phyloP scores from a whole-genome alignment of 2,113 vertebrate species.

The Triplophysa dalaica region DNA sequence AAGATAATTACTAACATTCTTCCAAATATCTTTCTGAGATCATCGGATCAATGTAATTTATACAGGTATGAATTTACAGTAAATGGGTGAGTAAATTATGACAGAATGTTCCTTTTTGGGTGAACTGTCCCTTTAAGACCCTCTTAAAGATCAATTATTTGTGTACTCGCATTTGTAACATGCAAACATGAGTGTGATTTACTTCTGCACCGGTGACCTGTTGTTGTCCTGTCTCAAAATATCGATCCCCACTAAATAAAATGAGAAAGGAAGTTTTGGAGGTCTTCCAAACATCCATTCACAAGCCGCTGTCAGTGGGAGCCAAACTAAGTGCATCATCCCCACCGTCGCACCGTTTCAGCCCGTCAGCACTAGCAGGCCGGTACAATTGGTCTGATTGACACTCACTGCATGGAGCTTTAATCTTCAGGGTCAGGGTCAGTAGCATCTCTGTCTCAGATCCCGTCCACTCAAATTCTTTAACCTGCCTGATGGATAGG shows the following conservation, averaged over 20 bases:
- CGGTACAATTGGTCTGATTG: slow-evolving; percentile 46
- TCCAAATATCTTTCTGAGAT: no score
- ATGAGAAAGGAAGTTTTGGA: slow-evolving; percentile 51
- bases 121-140: no score
- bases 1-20: no score
- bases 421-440: slow-evolving; percentile 39
- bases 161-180: background rate
- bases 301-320: slow-evolving; percentile 34
- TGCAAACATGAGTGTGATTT: background rate
- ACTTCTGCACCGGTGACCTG: slow-evolving; percentile 12
- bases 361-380: slow-evolving; percentile 37
- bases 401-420: slow-evolving; percentile 46
- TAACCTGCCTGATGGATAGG: slow-evolving; percentile 41
- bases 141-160: no score
- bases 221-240: slow-evolving; percentile 32
- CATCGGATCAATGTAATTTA: no score
- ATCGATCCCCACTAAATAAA: slow-evolving; percentile 47
- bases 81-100: no score
- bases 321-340: slow-evolving; percentile 21
- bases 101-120: no score
- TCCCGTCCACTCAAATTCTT: slow-evolving; percentile 30
- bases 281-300: slow-evolving; percentile 50
- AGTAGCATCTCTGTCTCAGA: slow-evolving; percentile 40
- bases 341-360: background rate
- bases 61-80: no score